Base-by-base conservation (phyloP, 2,888 invertebrate species). In the Mythimna ferrago region DNA sequence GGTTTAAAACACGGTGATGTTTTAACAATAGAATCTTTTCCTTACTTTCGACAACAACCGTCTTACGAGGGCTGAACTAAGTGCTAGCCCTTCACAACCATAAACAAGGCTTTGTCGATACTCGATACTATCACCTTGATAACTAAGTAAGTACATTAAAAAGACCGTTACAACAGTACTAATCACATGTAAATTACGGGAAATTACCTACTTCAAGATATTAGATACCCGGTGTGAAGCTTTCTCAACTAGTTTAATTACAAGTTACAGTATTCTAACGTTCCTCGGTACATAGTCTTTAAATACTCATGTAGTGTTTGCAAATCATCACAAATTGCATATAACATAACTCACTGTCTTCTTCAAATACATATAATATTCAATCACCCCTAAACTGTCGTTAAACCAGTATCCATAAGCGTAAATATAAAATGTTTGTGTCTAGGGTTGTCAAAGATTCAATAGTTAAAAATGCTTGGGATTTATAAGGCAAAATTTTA, bases 361-460 rank as follows among this genome's bases (percentile, higher is more conserved):
- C 63, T 44, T 48, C 69, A 67, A 26, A 56, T 64, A 63, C 38
- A 71, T 51, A 81, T 82, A 73, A 81, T 82, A 82, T 81, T 73
- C 73, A 82, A 81, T 81, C 82, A 82, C 66, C 66, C 82, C 67
- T 80, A 73, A 80, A 82, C 80, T 71, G 82, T 71, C 82, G 80
- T 78, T 82, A 78, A 65, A 68, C 67, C 53, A 38, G 58, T 64
- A 77, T 85, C 72, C 74, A 71, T 74, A 73, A 65, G 54, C 75
- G 71, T 82, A 80, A 66, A 76, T 73, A 74, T 81, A 71, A 78
- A 78, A 78, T 57, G 62, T 73, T 41, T 21, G 35, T 38, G 10
- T 35, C 26, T 48, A 81, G 79, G 82, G 80, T 73, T 81, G 80
- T 21, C 73, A 32, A 11, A 41, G 38, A 2, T 35, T 53, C 14